Conservation (phyloP, 2,113 vertebrate genomes). For the Lamprologus sp. region DNA sequence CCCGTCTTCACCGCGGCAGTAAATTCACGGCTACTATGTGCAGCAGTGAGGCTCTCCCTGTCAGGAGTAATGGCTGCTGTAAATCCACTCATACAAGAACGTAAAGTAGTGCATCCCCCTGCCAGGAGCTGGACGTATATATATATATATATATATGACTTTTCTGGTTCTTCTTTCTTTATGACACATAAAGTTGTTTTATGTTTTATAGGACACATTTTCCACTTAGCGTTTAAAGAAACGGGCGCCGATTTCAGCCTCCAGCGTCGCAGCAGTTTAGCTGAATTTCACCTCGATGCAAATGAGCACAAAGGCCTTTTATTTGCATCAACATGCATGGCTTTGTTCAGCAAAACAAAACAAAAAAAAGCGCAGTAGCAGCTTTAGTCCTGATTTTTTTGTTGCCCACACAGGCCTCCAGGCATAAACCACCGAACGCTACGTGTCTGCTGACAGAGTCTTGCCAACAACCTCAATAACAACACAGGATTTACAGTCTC, state of each 20-base stretch:
- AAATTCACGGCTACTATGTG: constrained; percentile 16
- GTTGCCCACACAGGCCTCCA: constrained; percentile 3
- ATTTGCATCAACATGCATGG: not conserved
- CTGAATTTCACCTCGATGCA: not conserved
- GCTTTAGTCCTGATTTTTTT: constrained; percentile 12
- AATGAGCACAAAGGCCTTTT: constrained; percentile 25
- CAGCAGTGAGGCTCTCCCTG: not conserved
- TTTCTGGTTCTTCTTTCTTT: not conserved
- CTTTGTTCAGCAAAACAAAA: not conserved
- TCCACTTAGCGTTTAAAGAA: not conserved
- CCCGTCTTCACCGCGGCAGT: not conserved
- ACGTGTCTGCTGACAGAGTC: constrained; percentile 25
- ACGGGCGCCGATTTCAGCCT: not conserved
- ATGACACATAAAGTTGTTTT: not conserved
- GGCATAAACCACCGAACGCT: constrained; percentile 28
- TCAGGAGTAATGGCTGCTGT: not conserved
- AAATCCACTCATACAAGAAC: not conserved
- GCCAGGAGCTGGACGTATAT: not conserved
- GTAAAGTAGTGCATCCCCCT: not conserved
- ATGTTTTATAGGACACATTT: not conserved
- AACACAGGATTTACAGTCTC: constrained; percentile 23
- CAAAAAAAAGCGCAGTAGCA: constrained; percentile 2
- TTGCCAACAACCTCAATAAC: constrained; percentile 47
- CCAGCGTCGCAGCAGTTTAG: not conserved
- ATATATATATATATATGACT: not conserved